Evolutionary conservation across 2,888 invertebrate species (phyloP), one percentile per base, ranked within the genome.

Genomic region (Anoncus sp.): DNA sequence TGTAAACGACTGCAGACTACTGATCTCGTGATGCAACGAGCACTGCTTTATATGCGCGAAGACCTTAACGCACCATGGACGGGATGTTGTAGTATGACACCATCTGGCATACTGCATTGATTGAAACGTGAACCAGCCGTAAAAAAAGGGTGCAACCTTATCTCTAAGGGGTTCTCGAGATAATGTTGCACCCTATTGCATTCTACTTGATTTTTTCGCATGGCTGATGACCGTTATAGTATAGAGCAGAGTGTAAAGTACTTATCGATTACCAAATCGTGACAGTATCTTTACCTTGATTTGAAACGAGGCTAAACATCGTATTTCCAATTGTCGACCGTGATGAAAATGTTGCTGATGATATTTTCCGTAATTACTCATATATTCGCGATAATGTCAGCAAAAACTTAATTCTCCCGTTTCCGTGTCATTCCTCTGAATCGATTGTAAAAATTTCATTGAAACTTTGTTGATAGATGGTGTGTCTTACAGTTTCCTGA

Each of bases 91-190:
- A 55, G 71, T 55, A 45, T 67, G 40, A 63, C 35, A 70, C 63
- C 55, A 51, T 49, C 84, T 88, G 86, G 60, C 77, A 75, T 81
- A 73, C 79, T 81, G 84, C 90, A 91, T 91, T 90, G 91, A 91
- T 90, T 90, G 91, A 88, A 91, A 91, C 79, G 84, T 86, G 86
- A 91, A 88, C 89, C 87, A 90, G 85, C 70, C 9, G 27, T 16
- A 51, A 87, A 79, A 83, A 73, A 87, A 87, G 90, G 91, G 90
- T 90, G 90, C 86, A 90, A 90, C 87, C 83, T 84, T 88, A 90
- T 89, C 86, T 85, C 76, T 31, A 55, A 72, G 59, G 78, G 78
- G 75, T 67, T 71, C 60, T 55, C 63, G 71, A 40, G 63, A 47
- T 55, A 67, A 62, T 63, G 45, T 62, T 62, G 67, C 57, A 40